phyloP scores from a whole-genome alignment of 37 sponge, comb jelly and placozoan genomes.

The Eunapius fragilis region DNA sequence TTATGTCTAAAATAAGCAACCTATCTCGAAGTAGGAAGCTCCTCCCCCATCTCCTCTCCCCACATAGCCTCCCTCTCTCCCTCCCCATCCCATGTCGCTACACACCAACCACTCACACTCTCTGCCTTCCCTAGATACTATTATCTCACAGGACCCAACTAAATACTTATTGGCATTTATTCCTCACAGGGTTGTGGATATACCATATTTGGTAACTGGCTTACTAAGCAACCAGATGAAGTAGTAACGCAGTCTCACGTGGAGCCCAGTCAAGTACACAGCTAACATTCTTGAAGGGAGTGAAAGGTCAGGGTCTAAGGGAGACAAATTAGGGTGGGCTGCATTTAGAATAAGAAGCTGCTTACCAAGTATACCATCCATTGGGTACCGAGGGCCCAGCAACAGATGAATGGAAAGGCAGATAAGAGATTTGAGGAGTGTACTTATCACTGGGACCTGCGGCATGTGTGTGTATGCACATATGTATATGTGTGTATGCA shows the following conservation, averaged over 20 bases:
- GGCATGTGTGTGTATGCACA: neutral
- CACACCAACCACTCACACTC: neutral
- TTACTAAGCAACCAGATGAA: neutral
- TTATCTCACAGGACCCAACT: too few species aligned
- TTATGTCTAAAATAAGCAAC: too few species aligned
- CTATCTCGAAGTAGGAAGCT: too few species aligned
- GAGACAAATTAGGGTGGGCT: conserved; percentile 32
- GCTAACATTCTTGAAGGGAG: neutral
- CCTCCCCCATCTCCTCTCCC: neutral
- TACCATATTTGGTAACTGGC: too few species aligned
- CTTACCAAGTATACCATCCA: neutral
- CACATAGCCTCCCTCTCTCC: neutral
- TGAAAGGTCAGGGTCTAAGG: conserved; percentile 10
- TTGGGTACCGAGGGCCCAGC: neutral
- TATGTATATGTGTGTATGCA: neutral
- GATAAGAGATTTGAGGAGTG: conserved; percentile 4
- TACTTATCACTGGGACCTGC: neutral
- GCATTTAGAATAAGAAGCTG: conserved; percentile 13
- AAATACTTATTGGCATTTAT: too few species aligned
- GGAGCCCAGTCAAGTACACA: conserved; percentile 3
- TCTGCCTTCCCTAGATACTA: neutral
- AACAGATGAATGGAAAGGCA: conserved; percentile 1
- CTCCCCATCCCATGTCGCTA: neutral
- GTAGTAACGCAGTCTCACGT: neutral
- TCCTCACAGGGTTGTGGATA: too few species aligned